Percentiles rank a stretch among this genome's conserved stretches.
phyloP scores from a whole-genome alignment of 2,113 vertebrate genomes.

The Sisor rabdophorus region DNA sequence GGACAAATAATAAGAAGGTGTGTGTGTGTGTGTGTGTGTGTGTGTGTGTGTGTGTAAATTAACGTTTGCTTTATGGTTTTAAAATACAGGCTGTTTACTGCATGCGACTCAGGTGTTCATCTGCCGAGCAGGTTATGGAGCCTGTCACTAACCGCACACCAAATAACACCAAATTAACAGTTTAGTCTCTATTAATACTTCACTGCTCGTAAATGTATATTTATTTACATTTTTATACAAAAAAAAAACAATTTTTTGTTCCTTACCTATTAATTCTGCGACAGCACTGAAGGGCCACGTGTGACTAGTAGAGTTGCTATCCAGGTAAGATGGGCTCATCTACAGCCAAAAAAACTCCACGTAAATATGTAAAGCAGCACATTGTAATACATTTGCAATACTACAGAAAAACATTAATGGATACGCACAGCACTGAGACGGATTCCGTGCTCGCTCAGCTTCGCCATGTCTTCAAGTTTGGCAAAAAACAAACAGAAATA shows the following conservation, averaged over 20 bases:
- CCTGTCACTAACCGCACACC: neutral
- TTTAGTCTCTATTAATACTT: no score
- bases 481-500: neutral
- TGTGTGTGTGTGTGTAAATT: no score
- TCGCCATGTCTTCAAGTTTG: constrained; percentile 61
- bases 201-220: neutral
- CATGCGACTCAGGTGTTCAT: no score
- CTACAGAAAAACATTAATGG: neutral
- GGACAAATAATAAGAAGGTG: no score
- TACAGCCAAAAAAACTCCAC: constrained; percentile 43
- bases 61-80: no score
- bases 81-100: no score
- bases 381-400: neutral
- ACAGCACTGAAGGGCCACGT: constrained; percentile 79
- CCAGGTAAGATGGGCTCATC: constrained; percentile 76
- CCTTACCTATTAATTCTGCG: constrained; percentile 68
- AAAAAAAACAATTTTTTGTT: neutral
- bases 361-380: neutral
- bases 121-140: no score
- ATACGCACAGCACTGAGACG: constrained; percentile 71
- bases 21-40: no score
- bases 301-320: constrained; percentile 77
- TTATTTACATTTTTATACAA: neutral
- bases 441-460: constrained; percentile 69
- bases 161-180: neutral